Evolutionary conservation across 2,113 vertebrate genomes (phyloP), one percentile per base, ranked within the genome.

Genomic region (Amblyopsis rosae): DNA sequence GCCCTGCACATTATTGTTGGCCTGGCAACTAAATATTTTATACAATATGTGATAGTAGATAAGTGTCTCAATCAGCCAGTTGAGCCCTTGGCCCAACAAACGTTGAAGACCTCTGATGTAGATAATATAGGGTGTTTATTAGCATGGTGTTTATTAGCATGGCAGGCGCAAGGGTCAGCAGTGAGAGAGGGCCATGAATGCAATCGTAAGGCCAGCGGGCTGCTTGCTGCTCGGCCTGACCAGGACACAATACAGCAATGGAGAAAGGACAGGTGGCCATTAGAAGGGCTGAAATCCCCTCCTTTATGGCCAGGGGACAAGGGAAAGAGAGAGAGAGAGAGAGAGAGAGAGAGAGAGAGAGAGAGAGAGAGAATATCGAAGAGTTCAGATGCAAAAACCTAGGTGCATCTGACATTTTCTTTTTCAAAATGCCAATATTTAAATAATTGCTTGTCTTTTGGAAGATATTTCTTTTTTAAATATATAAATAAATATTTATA

Each of bases 201-300:
- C 63, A 61, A 41, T 6, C 35, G 35, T 83, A 87, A 88, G 76
- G 79, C 76, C 17, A 53, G n/a, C 48, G 54, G 68, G 77, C 78
- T 83, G 85, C 82, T 86, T 79, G 80, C 35, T 41, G 35, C 6
- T 4, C 3, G 6, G 82, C 82, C 76, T 81, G 76, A 76, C 74
- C 69, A 75, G 26, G 70, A 76, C 79, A 84, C 83, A 85, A 82
- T 84, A 82, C 68, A 82, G 83, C 81, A 73, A 69, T 65, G 77
- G 47, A 67, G 77, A 79, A 83, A 90, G 76, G 82, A 93, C 93
- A 93, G 93, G 93, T 92, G 93, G 94, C 88, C 82, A 87, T 93
- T 91, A 88, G 93, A 88, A 87, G 64, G 77, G 85, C 81, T 91
- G 87, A 92, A 93, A 93, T 93, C 90, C 89, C 84, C 72, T 85